Percentiles rank a stretch among this genome's conserved stretches.
phyloP scores from a whole-genome alignment of 2,888 invertebrate species.

The Pilophorus perplexus region DNA sequence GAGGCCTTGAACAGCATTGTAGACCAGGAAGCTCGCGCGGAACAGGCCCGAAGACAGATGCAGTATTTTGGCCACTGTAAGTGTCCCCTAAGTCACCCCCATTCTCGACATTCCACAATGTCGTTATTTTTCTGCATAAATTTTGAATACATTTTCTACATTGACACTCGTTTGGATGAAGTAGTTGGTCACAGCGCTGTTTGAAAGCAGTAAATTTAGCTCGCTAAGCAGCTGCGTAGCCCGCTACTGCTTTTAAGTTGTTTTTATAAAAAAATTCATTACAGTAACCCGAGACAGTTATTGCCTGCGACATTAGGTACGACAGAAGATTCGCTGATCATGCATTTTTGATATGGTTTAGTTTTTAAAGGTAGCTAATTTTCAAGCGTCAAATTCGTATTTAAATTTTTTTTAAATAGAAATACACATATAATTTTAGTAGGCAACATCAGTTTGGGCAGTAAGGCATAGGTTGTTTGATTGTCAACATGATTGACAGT shows the following conservation, averaged over 20 bases:
- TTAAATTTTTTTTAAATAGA: too few relatives aligned
- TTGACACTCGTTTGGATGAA: neutral
- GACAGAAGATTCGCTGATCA: too few relatives aligned
- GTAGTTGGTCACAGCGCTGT: conserved; percentile 11
- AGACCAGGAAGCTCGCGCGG: conserved; percentile 77
- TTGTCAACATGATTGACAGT: too few relatives aligned
- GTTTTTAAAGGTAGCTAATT: too few relatives aligned
- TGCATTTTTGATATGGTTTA: too few relatives aligned
- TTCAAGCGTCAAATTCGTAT: too few relatives aligned
- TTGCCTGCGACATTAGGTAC: too few relatives aligned
- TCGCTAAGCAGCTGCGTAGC: conserved; percentile 28
- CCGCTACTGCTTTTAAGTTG: conserved; percentile 28
- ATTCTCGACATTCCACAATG: neutral
- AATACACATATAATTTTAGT: too few relatives aligned
- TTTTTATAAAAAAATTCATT: too few relatives aligned
- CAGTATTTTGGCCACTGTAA: conserved; percentile 78
- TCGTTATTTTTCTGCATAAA: neutral
- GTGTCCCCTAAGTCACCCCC: conserved; percentile 55
- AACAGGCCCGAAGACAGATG: conserved; percentile 74
- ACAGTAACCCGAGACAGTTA: too few relatives aligned
- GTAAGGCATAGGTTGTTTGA: too few relatives aligned
- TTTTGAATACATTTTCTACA: neutral
- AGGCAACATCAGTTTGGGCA: too few relatives aligned
- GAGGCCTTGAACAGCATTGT: conserved; percentile 86
- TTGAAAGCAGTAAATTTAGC: conserved; percentile 19